These are phyloP conservation scores for Megalopta genalis DNA, from an alignment of 1,140 invertebrate species.

Conservation along the genomic window DNA sequence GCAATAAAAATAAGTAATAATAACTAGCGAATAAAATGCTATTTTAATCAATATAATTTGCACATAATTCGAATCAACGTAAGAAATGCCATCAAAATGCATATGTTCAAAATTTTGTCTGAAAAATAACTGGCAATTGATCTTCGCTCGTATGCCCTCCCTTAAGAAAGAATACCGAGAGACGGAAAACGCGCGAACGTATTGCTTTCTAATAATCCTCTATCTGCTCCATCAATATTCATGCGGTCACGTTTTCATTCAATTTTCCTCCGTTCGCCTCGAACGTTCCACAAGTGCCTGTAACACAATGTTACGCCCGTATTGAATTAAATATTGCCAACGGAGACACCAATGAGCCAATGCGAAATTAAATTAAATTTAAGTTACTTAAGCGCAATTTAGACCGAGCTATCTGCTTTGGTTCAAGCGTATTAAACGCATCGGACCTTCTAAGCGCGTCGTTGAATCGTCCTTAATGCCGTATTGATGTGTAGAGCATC, in stretches of 20 bases:
- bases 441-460: conserved; percentile 34
- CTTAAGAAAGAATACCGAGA: too few relatives aligned
- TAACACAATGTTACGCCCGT: conserved; percentile 44
- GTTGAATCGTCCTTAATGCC: conserved; percentile 32
- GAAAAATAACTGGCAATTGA: too few relatives aligned
- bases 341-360: conserved; percentile 45
- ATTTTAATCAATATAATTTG: too few relatives aligned
- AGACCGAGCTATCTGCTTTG: conserved; percentile 44
- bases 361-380: conserved; percentile 50
- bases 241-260: conserved; percentile 11
- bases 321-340: conserved; percentile 46
- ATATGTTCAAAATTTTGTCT: too few relatives aligned
- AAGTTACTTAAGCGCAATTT: conserved; percentile 48
- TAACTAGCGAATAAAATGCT: too few relatives aligned
- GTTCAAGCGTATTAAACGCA: conserved; percentile 43
- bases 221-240: background rate
- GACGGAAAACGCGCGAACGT: too few relatives aligned
- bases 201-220: background rate
- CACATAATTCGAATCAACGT: too few relatives aligned
- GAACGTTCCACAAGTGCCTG: conserved; percentile 21
- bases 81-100: too few relatives aligned
- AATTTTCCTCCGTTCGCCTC: conserved; percentile 10
- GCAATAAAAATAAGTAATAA: too few relatives aligned
- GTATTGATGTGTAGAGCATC: background rate
- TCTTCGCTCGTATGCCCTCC: too few relatives aligned